phyloP scores from a whole-genome alignment of 2,888 invertebrate genomes.

The Empis stercorea region DNA sequence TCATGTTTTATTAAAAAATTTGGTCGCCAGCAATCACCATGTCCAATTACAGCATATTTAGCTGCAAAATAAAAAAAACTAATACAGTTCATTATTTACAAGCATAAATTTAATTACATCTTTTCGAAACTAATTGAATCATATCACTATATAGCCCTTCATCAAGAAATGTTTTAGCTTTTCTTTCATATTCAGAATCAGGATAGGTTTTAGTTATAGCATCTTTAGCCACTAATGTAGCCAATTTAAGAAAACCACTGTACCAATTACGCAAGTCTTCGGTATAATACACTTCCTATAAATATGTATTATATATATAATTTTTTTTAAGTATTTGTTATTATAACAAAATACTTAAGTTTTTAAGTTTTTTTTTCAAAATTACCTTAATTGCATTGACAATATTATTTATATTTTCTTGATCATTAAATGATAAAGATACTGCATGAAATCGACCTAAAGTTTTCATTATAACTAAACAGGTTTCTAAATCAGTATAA shows the following conservation, averaged over 20 bases:
- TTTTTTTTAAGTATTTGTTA: no score
- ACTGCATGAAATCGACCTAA: constrained; percentile 47
- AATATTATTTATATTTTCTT: constrained; percentile 24
- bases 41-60: constrained; percentile 46
- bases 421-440: constrained; percentile 43
- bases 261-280: constrained; percentile 46
- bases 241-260: constrained; percentile 38
- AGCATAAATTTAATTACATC: constrained; percentile 16
- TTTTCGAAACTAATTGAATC: constrained; percentile 27
- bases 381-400: constrained; percentile 24
- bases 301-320: constrained; percentile 3
- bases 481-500: constrained; percentile 41
- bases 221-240: constrained; percentile 44
- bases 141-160: constrained; percentile 40
- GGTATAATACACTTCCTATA: constrained; percentile 45
- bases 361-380: neutral
- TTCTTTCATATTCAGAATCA: constrained; percentile 42
- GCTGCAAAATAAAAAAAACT: constrained; percentile 27
- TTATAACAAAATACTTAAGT: neutral
- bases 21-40: constrained; percentile 66
- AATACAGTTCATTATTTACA: neutral
- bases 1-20: constrained; percentile 49
- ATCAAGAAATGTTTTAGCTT: constrained; percentile 42
- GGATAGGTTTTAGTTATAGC: constrained; percentile 52
- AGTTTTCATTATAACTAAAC: constrained; percentile 38